Percentiles rank a stretch among this genome's conserved stretches.
Evolutionary conservation across 1,140 invertebrate species (phyloP).

Genomic region (Neotoxoptera formosana): DNA sequence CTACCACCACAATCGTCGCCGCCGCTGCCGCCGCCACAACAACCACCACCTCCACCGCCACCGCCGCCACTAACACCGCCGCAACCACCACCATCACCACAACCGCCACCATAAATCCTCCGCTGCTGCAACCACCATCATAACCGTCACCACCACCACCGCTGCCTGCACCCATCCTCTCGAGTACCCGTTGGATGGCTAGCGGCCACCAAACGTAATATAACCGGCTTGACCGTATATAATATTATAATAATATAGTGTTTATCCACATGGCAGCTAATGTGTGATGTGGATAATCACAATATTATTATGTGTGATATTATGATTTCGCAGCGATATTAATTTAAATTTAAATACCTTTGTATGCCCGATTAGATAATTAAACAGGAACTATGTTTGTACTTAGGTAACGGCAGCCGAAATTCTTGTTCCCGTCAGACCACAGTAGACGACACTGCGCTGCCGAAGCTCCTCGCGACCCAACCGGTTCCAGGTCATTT

Average conservation of each 20-base stretch:
- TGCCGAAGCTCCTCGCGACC: not conserved
- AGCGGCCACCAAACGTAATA: conserved; percentile 15
- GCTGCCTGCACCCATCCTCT: not conserved
- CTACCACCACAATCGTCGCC: not conserved
- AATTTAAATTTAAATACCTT: not conserved
- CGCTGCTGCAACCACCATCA: not conserved
- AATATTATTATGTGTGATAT: not conserved
- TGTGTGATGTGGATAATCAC: not conserved
- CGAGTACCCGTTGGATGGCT: not conserved
- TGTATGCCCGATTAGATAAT: not conserved
- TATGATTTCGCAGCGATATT: not conserved
- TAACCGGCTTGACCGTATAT: not conserved
- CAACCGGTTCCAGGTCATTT: not conserved
- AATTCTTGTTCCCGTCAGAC: not conserved
- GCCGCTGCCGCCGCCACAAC: not conserved
- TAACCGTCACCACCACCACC: not conserved
- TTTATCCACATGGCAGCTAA: not conserved
- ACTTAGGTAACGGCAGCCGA: not conserved
- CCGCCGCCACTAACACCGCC: not conserved
- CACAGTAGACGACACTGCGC: not conserved
- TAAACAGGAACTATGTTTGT: not conserved
- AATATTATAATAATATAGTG: not conserved
- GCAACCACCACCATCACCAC: not conserved
- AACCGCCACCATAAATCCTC: not conserved
- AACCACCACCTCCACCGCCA: not conserved